These are phyloP conservation scores for Caenorhabditis becei DNA, from an alignment of 2,888 invertebrate genomes.

Conservation along the genomic window DNA sequence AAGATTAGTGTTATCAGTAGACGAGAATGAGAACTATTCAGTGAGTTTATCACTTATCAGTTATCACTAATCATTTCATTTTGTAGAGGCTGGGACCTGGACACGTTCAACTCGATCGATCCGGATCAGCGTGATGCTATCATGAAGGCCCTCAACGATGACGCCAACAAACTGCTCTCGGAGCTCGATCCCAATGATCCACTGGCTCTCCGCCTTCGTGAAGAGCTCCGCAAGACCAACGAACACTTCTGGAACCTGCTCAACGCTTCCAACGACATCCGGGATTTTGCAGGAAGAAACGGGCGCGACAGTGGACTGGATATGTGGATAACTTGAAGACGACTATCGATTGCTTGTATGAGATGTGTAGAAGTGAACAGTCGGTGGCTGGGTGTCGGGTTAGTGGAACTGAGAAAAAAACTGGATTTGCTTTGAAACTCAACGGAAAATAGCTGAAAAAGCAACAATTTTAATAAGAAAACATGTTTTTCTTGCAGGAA, in stretches of 20 bases:
- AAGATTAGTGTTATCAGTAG: constrained; percentile 82
- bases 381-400: constrained; percentile 92
- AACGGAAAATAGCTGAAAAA: no score
- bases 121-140: constrained; percentile 96
- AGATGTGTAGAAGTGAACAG: constrained; percentile 95
- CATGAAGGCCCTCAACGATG: constrained; percentile 94
- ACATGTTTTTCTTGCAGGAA: no score
- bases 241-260: constrained; percentile 83
- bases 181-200: constrained; percentile 98
- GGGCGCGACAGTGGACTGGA: constrained; percentile 94
- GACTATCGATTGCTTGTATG: constrained; percentile 95
- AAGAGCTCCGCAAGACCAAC: constrained; percentile 87
- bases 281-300: constrained; percentile 70
- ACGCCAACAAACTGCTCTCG: constrained; percentile 94
- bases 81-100: constrained; percentile 81
- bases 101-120: constrained; percentile 93
- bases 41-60: constrained; percentile 67
- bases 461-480: no score
- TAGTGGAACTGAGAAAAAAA: no score
- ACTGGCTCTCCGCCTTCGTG: constrained; percentile 88
- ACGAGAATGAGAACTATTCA: constrained; percentile 98
- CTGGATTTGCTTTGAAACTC: no score
- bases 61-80: not conserved
- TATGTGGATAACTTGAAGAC: constrained; percentile 94
- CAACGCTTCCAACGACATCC: no score